Evolutionary conservation across 2,797 vertebrate genomes (phyloP), one percentile per base, ranked within the genome.

Genomic region (Sitta carolinensis): DNA sequence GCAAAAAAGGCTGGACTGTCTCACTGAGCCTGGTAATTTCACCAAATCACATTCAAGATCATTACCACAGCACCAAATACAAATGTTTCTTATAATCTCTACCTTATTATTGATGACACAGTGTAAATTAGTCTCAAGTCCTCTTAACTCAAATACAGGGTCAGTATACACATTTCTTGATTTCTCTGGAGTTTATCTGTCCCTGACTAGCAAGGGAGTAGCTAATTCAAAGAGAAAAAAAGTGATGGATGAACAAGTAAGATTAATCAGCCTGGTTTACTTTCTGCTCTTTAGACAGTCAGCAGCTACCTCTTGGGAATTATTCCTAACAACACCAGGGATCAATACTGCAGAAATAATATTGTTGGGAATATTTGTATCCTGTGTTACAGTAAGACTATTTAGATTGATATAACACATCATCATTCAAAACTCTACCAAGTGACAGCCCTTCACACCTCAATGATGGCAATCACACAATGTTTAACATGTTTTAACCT

Each of bases 401-500:
- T 61, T 90, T 25, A 48, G 30, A 89, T 22, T 58, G 75, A 73
- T 36, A 26, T 26, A 87, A 91, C 21, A 81, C 51, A 63, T 68
- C 82, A 72, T 67, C 58, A 54, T 23, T 40, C n/a, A 88, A 90
- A 90, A 92, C 62, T 61, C 47, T 50, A 78, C 13, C 42, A 66
- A 66, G 19, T 50, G 59, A 63, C 75, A 78, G 54, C 70, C 63
- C 62, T 88, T 86, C 27, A 67, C 51, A 72, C 30, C 43, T 72
- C 80, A 59, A 0, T 78, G 86, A 62, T 55, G 57, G 63, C 59
- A 84, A 67, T 88, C 76, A 82, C 40, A 42, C 54, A 58, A 66
- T 3, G 10, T 86, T 89, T 76, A 90, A 85, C 79, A 1, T 84
- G 90, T 81, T 93, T 86, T 67, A 93, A 88, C 90, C 64, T 64